Conservation (phyloP, 30 jellyfish, hydroid and myxozoan species). For the Aurelia coerulea region DNA sequence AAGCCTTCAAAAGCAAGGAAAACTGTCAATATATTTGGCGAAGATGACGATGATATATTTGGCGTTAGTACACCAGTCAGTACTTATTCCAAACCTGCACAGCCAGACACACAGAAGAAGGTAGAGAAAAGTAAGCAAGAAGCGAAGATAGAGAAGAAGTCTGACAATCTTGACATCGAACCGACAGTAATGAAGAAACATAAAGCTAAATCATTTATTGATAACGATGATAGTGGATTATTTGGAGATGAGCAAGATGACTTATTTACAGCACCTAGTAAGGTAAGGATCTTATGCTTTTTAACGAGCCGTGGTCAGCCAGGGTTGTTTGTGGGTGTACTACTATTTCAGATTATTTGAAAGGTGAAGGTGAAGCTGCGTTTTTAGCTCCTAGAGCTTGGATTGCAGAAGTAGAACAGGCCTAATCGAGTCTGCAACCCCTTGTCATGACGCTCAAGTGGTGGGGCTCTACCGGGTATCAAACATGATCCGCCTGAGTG, state of each 20-base stretch:
- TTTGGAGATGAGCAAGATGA: constrained; percentile 78
- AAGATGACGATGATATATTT: constrained; percentile 67
- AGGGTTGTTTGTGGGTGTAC: too few species aligned
- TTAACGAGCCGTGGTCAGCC: too few species aligned
- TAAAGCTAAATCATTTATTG: constrained; percentile 49
- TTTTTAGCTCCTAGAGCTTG: too few species aligned
- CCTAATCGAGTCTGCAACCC: too few species aligned
- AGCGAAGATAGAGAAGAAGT: neutral
- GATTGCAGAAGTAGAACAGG: too few species aligned
- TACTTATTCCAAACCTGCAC: constrained; percentile 11
- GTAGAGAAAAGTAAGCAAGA: neutral
- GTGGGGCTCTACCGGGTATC: too few species aligned
- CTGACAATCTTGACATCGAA: constrained; percentile 8
- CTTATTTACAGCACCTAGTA: constrained; percentile 46
- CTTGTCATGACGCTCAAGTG: too few species aligned
- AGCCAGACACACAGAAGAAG: constrained; percentile 1
- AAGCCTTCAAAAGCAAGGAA: constrained; percentile 55
- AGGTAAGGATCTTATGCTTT: neutral
- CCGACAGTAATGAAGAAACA: constrained; percentile 37
- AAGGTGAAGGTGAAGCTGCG: too few species aligned
- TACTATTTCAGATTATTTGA: too few species aligned
- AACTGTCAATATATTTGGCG: constrained; percentile 62
- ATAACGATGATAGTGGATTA: constrained; percentile 50
- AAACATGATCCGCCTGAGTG: too few species aligned
- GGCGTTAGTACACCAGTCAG: constrained; percentile 9